phyloP scores from a whole-genome alignment of 2,888 invertebrate species.

The Rotaria sp. region DNA sequence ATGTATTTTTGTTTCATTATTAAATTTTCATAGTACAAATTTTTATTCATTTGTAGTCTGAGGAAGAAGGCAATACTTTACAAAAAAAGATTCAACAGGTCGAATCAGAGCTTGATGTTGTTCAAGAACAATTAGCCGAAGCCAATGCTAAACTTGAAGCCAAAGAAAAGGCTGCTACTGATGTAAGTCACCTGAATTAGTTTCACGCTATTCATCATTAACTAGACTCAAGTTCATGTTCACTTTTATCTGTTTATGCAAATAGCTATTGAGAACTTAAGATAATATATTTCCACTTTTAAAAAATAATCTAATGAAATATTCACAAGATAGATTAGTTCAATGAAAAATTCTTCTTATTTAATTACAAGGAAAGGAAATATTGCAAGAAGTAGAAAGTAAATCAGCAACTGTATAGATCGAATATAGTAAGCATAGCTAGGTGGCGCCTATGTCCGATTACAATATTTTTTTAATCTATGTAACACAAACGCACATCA shows the following conservation, averaged over 20 bases:
- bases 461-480: too few species aligned
- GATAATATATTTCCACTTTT: background rate
- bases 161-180: constrained; percentile 74
- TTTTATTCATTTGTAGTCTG: constrained; percentile 54
- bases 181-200: constrained; percentile 65
- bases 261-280: too few species aligned
- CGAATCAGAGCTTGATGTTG: constrained; percentile 96
- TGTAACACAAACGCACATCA: too few species aligned
- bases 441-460: too few species aligned
- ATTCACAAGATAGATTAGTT: too few species aligned
- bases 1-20: constrained; percentile 42
- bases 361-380: too few species aligned
- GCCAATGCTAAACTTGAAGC: constrained; percentile 94
- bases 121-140: constrained; percentile 87
- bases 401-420: too few species aligned
- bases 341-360: too few species aligned
- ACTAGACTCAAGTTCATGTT: background rate
- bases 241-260: background rate
- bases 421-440: too few species aligned
- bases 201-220: background rate
- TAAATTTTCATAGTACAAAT: background rate
- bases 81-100: constrained; percentile 99
- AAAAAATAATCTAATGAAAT: background rate
- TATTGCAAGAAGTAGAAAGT: too few species aligned
- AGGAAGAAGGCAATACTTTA: constrained; percentile 92